phyloP scores from a whole-genome alignment of 2,888 invertebrate species.

The Oasisia sp. region DNA sequence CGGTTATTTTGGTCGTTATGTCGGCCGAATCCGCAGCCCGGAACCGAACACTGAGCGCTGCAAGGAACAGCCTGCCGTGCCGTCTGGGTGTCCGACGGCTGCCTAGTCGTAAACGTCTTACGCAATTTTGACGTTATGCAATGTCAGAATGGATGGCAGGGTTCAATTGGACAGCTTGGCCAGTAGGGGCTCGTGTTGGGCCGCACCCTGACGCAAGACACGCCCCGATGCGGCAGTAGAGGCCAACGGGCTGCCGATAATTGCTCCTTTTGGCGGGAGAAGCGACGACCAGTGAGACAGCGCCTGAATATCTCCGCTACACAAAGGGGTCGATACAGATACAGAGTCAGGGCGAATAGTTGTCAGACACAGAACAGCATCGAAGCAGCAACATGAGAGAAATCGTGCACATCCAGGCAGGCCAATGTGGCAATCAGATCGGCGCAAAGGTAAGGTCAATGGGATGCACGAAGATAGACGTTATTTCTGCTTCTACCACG shows the following conservation, averaged over 20 bases:
- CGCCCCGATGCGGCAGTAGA: background rate
- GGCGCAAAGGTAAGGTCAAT: slow-evolving; percentile 18
- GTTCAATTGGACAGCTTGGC: background rate
- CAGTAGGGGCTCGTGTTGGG: background rate
- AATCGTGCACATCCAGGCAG: slow-evolving; percentile 46
- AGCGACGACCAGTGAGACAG: background rate
- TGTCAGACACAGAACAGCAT: background rate
- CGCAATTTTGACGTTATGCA: background rate
- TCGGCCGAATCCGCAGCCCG: too few species aligned
- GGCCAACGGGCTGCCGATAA: background rate
- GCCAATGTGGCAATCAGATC: slow-evolving; percentile 39
- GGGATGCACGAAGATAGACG: background rate
- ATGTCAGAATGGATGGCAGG: background rate
- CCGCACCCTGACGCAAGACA: background rate
- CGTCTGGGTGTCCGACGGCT: background rate
- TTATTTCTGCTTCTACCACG: too few species aligned
- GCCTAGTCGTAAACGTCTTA: background rate
- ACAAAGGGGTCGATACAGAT: background rate
- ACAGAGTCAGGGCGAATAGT: background rate
- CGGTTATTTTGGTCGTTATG: too few species aligned
- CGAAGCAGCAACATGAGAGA: slow-evolving; percentile 39
- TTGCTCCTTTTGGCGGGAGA: background rate
- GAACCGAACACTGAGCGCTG: too few species aligned
- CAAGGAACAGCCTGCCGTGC: background rate
- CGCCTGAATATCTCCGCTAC: background rate